phyloP scores from a whole-genome alignment of 2,888 invertebrate genomes.

The Seira ritae region DNA sequence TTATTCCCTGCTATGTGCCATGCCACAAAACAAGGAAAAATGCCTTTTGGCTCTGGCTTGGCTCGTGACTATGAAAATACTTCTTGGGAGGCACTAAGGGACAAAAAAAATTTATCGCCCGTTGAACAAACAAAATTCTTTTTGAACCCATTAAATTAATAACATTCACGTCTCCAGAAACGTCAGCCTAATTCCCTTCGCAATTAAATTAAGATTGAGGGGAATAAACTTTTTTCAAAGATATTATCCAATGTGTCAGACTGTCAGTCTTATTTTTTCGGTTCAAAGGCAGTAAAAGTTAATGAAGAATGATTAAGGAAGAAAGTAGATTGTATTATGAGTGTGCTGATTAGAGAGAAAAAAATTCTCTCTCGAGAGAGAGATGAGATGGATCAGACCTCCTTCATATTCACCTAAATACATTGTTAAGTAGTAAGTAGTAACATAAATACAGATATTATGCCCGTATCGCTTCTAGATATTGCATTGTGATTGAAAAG shows the following conservation, averaged over 20 bases:
- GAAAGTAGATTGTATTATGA: not conserved
- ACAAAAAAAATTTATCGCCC: no score
- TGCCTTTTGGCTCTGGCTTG: no score
- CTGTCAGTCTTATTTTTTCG: slow-evolving; percentile 3
- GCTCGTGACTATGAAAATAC: no score
- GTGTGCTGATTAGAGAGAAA: no score
- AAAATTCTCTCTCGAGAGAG: no score
- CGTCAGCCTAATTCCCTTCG: not conserved
- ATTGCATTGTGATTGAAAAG: slow-evolving; percentile 42
- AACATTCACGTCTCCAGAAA: no score
- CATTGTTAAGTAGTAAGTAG: no score
- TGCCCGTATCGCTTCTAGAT: not conserved
- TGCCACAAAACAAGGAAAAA: no score
- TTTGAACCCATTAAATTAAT: no score
- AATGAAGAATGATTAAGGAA: slow-evolving; percentile 4
- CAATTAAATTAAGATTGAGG: slow-evolving; percentile 3
- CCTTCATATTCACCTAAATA: not conserved
- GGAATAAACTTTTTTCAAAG: not conserved
- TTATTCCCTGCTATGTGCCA: no score
- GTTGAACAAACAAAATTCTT: no score
- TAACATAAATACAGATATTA: not conserved
- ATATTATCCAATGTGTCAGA: not conserved
- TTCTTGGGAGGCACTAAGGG: no score
- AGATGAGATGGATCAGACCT: not conserved
- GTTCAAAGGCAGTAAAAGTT: slow-evolving; percentile 6